These are phyloP conservation scores for Sisyra terminalis DNA, from an alignment of 2,888 invertebrate genomes.

Conservation along the genomic window DNA sequence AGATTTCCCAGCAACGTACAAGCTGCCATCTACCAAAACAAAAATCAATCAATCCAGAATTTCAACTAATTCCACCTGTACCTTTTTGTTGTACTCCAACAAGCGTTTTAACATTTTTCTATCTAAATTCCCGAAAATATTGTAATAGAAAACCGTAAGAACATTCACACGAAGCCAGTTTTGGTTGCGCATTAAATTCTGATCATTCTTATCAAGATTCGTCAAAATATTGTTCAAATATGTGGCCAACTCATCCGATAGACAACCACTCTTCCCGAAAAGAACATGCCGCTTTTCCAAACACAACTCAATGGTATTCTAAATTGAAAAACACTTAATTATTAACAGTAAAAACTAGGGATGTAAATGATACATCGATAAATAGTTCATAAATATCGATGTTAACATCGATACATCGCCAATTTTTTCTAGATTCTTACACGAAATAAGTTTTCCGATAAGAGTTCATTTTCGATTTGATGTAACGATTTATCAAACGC, in stretches of 20 bases:
- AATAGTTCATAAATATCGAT: no score
- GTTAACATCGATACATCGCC: no score
- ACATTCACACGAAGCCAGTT: constrained; percentile 47
- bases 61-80: constrained; percentile 18
- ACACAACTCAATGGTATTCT: constrained; percentile 22
- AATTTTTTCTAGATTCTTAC: constrained; percentile 23
- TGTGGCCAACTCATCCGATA: constrained; percentile 40
- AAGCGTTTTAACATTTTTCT: constrained; percentile 57
- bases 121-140: constrained; percentile 61
- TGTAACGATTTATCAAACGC: constrained; percentile 55
- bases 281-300: constrained; percentile 19
- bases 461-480: constrained; percentile 46
- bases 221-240: constrained; percentile 44
- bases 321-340: constrained; percentile 12
- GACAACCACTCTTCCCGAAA: constrained; percentile 23
- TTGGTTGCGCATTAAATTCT: constrained; percentile 23
- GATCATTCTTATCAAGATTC: constrained; percentile 45
- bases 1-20: constrained; percentile 65
- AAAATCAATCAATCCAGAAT: constrained; percentile 2
- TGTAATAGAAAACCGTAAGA: constrained; percentile 46
- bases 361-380: no score
- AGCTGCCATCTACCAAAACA: constrained; percentile 45
- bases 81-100: constrained; percentile 62
- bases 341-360: no score
- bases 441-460: constrained; percentile 56